Conservation (phyloP, 2,888 invertebrate species). For the Odiellus spinosus region DNA sequence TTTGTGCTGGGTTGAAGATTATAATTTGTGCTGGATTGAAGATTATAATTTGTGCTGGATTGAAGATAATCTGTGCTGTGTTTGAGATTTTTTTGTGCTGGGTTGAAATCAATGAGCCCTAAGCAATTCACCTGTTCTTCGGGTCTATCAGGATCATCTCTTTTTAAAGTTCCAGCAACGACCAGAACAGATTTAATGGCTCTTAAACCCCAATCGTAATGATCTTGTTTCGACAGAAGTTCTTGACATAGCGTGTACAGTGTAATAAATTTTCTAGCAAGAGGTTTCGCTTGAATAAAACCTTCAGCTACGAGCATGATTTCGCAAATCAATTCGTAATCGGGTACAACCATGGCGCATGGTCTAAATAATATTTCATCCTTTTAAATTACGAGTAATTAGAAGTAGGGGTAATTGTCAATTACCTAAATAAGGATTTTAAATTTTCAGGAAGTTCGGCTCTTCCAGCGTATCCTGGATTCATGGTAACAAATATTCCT, state of each 20-base stretch:
- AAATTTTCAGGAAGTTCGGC: conserved; percentile 69
- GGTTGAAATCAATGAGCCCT: no score
- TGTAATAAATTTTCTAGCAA: conserved; percentile 89
- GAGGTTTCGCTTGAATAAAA: conserved; percentile 79
- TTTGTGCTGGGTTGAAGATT: no score
- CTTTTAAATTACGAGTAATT: no score
- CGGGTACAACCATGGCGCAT: conserved; percentile 96
- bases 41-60: no score
- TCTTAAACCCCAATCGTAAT: conserved; percentile 92
- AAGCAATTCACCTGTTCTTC: conserved; percentile 82
- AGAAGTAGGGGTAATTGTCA: no score
- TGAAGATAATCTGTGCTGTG: no score
- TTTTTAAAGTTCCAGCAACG: conserved; percentile 87
- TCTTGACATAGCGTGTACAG: conserved; percentile 88
- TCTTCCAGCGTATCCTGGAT: conserved; percentile 91
- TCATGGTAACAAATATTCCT: conserved; percentile 96
- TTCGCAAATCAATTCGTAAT: conserved; percentile 91
- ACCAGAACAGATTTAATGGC: conserved; percentile 93
- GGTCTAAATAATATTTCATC: no score
- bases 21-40: no score
- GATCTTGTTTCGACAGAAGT: conserved; percentile 68
- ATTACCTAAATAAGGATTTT: conserved; percentile 38
- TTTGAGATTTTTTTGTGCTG: no score
- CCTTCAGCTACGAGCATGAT: conserved; percentile 98
- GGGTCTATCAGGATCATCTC: conserved; percentile 81